Conservation (phyloP, 2,797 vertebrate species). For the Sylvia borin region DNA sequence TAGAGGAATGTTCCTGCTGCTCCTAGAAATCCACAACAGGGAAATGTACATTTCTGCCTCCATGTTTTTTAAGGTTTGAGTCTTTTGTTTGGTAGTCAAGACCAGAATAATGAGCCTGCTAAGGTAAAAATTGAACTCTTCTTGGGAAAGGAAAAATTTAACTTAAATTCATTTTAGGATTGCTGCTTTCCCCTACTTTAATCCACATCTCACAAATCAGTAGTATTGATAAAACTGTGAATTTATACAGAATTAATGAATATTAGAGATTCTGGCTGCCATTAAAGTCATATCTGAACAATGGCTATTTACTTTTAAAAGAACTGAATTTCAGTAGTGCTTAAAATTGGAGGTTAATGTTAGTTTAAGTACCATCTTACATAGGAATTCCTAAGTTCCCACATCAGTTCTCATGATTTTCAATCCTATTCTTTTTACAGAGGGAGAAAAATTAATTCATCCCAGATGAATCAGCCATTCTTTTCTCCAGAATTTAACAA, state of each 20-base stretch:
- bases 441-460: not conserved
- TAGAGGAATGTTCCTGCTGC: not conserved
- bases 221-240: not conserved
- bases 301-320: not conserved
- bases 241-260: not conserved
- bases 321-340: fast-evolving
- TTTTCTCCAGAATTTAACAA: not conserved
- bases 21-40: not conserved
- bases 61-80: not conserved
- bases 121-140: not conserved
- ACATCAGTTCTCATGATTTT: not conserved
- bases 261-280: not conserved
- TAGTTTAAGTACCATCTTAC: not conserved
- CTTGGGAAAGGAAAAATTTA: not conserved
- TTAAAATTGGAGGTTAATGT: not conserved
- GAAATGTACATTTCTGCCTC: not conserved
- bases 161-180: not conserved
- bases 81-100: not conserved
- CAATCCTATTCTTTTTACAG: not conserved
- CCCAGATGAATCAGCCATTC: not conserved
- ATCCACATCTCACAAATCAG: not conserved
- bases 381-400: not conserved
- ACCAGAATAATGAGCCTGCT: not conserved
- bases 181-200: not conserved
- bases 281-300: not conserved